A percentile compares a stretch with the other conserved stretches of the same genome.
These are phyloP conservation scores for Motacilla alba DNA, from an alignment of 2,113 vertebrate species.

Conservation along the genomic window DNA sequence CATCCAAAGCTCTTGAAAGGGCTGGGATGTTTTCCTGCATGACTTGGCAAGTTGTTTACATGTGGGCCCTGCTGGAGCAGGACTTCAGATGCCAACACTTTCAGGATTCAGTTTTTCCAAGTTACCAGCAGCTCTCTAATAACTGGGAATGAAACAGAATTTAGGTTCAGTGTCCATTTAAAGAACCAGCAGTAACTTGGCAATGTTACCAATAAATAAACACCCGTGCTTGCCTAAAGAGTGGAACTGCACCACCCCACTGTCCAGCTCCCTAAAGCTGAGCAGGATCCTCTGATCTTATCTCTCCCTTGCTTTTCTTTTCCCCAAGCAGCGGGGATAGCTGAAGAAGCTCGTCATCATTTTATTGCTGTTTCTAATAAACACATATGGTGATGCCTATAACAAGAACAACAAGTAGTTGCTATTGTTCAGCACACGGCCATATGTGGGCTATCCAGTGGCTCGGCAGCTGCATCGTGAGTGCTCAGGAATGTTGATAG, in stretches of 20 bases:
- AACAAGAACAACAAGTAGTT: constrained; percentile 28
- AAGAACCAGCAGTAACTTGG: not conserved
- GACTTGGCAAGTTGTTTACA: not conserved
- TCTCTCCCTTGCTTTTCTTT: not conserved
- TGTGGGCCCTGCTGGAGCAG: not conserved
- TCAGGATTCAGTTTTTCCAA: not conserved
- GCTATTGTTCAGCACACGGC: constrained; percentile 46
- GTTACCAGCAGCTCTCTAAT: not conserved
- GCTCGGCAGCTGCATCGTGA: constrained; percentile 33
- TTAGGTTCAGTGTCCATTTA: not conserved
- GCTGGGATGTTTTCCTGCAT: rapidly evolving
- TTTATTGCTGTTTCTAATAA: constrained; percentile 67
- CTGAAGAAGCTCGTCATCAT: constrained; percentile 38
- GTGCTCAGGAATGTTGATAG: constrained; percentile 29
- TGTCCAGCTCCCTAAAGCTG: not conserved
- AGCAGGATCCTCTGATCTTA: not conserved
- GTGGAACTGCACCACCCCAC: not conserved
- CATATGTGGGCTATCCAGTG: constrained; percentile 33
- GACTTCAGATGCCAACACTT: not conserved
- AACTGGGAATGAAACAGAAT: not conserved
- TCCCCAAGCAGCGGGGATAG: constrained; percentile 36
- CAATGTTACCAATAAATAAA: not conserved
- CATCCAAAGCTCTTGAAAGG: not conserved
- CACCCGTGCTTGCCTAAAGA: not conserved
- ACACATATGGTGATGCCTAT: constrained; percentile 42